These are phyloP conservation scores for Agrochola macilenta DNA, from an alignment of 2,888 invertebrate species.

Conservation along the genomic window DNA sequence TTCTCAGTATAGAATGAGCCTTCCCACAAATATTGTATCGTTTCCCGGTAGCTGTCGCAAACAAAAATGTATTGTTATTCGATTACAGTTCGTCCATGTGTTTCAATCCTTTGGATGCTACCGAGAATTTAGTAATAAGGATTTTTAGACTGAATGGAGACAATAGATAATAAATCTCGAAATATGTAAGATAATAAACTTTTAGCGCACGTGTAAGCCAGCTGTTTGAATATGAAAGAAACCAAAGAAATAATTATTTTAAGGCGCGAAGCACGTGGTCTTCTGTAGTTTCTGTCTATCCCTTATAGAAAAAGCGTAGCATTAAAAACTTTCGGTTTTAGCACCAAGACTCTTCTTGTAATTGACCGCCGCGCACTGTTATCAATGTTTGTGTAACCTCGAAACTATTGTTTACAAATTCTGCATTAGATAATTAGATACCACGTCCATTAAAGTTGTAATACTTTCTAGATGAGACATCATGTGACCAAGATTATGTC, in stretches of 20 bases:
- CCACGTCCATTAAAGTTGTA: background rate
- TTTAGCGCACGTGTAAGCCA: background rate
- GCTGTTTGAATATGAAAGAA: background rate
- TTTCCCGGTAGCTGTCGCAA: constrained; percentile 5
- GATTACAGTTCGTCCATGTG: constrained; percentile 2
- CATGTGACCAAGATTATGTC: background rate
- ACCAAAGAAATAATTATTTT: background rate
- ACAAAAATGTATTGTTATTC: constrained; percentile 25
- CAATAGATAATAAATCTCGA: background rate
- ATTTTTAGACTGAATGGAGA: background rate
- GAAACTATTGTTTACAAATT: constrained; percentile 26
- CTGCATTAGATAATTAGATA: background rate
- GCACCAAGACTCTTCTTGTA: background rate
- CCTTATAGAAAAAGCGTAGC: background rate
- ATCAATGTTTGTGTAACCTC: constrained; percentile 29
- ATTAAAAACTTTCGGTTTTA: background rate
- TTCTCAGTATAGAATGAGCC: background rate
- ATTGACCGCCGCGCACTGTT: background rate
- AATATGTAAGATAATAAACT: background rate
- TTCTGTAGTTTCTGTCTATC: background rate
- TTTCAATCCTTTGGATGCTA: background rate
- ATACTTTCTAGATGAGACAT: background rate
- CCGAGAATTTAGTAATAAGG: background rate
- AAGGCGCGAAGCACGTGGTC: background rate
- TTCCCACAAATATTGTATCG: background rate